Evolutionary conservation across 2,888 invertebrate genomes (phyloP), one percentile per base, ranked within the genome.

Genomic region (Carterocephalus palaemon): DNA sequence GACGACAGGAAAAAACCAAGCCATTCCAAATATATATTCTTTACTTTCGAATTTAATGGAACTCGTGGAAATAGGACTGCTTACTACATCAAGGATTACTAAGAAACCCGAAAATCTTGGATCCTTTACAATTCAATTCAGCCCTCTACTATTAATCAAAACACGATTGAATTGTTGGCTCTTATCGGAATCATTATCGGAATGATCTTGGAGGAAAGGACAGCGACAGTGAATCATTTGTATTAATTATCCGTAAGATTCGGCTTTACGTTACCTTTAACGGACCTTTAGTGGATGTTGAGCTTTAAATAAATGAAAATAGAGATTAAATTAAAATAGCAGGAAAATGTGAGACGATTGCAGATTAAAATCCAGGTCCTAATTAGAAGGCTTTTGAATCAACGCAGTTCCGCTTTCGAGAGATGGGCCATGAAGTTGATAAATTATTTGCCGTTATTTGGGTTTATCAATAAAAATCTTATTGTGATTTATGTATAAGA

Each of bases 231-330:
- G 43, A 49, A 50, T 49, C 47, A 54, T 53, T 52, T 48, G 51
- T 52, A 52, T 56, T 53, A 54, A 57, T 57, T 52, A 54, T 48
- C 46, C 37, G 31, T 29, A 41, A 41, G 41, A 48, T 46, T 48
- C 7, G 9, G 16, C 7, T 29, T 6, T 17, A 33, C 4, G 1
- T 4, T 32, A 13, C 12, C 12, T 13, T 3, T 17, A 33, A 4
- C 1, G 7, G 26, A 13, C 12, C 12, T 13, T 3, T n/a, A 33
- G 20, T 2, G 10, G 31, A 45, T 13, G 24, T 2, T 23, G n/a
- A 8, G 8, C 37, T 31, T 19, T 23, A 36, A 16, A 20, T 7
- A 8, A 10, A n/a, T 23, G 4, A 29, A 4, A 12, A 12, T 34
- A 43, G 19, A 31, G 43, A 31, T 23, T 10, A 36, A 23, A 29